phyloP scores from a whole-genome alignment of 1,140 invertebrate genomes.

The Coboldia fuscipes region DNA sequence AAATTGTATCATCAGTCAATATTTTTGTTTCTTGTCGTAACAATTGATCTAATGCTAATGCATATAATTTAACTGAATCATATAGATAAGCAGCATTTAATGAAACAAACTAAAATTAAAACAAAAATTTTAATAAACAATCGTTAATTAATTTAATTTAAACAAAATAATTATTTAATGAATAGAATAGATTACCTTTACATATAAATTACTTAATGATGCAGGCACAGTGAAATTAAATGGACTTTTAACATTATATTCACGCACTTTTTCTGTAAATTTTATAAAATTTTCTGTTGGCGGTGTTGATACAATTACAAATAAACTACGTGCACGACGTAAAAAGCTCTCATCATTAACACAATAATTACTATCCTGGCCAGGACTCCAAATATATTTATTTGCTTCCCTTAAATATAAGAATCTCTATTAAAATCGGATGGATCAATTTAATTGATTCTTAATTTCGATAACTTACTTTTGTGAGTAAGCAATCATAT shows the following conservation, averaged over 20 bases:
- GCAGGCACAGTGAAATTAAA: conserved; percentile 46
- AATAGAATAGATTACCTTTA: conserved; percentile 20
- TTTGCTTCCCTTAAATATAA: conserved; percentile 33
- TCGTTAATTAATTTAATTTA: conserved; percentile 2
- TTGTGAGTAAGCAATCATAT: conserved; percentile 63
- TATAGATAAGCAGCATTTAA: conserved; percentile 91
- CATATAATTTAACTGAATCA: conserved; percentile 85
- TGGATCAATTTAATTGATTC: too few relatives aligned
- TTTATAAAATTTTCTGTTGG: conserved; percentile 48
- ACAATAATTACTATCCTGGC: conserved; percentile 34
- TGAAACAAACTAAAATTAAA: conserved; percentile 48
- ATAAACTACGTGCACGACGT: conserved; percentile 50
- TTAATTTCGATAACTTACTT: too few relatives aligned
- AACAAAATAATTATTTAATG: background rate
- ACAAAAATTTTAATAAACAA: too few relatives aligned
- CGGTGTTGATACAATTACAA: conserved; percentile 68
- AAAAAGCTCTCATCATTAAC: conserved; percentile 37
- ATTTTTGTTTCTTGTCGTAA: conserved; percentile 26
- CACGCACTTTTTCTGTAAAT: conserved; percentile 53
- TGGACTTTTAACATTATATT: conserved; percentile 51
- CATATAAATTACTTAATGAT: conserved; percentile 29
- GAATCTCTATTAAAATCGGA: too few relatives aligned
- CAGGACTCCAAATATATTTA: conserved; percentile 69
- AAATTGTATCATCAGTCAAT: conserved; percentile 35
- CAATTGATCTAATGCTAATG: conserved; percentile 56